Conservation (phyloP, 2,113 vertebrate genomes). For the Gulo gulo region DNA sequence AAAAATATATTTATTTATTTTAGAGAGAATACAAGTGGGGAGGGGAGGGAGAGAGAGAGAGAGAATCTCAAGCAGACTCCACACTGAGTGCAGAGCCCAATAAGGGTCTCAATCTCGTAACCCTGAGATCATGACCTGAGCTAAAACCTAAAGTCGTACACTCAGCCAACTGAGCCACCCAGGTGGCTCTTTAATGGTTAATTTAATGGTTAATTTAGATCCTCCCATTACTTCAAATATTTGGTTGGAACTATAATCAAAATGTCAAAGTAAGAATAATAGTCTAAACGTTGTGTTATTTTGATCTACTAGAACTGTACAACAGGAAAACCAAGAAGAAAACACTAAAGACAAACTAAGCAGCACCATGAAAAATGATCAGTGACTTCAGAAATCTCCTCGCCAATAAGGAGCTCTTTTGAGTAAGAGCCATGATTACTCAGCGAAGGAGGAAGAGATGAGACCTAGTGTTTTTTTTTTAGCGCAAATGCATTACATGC, state of each 20-base stretch:
- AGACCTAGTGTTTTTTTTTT: neutral
- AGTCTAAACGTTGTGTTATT: neutral
- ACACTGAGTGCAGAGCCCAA: neutral
- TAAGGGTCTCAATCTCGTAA: neutral
- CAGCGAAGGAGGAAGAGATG: neutral
- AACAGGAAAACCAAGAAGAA: neutral
- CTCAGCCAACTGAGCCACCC: neutral
- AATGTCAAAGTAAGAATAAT: conserved; percentile 2
- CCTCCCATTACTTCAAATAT: neutral
- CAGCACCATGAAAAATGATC: neutral
- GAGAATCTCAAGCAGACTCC: neutral
- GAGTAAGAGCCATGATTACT: neutral
- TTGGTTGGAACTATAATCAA: neutral
- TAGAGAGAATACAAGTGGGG: neutral
- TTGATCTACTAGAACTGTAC: neutral
- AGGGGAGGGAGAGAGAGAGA: neutral
- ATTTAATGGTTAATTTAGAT: neutral
- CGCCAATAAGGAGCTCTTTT: neutral
- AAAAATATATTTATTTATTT: neutral
- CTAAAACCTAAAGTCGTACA: neutral
- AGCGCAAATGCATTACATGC: neutral
- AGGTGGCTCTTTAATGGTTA: neutral
- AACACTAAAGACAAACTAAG: neutral
- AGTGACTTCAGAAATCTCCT: neutral
- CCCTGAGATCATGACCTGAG: neutral